Evolutionary conservation across 2,113 vertebrate species (phyloP).

Genomic region (Seriola dumerili): DNA sequence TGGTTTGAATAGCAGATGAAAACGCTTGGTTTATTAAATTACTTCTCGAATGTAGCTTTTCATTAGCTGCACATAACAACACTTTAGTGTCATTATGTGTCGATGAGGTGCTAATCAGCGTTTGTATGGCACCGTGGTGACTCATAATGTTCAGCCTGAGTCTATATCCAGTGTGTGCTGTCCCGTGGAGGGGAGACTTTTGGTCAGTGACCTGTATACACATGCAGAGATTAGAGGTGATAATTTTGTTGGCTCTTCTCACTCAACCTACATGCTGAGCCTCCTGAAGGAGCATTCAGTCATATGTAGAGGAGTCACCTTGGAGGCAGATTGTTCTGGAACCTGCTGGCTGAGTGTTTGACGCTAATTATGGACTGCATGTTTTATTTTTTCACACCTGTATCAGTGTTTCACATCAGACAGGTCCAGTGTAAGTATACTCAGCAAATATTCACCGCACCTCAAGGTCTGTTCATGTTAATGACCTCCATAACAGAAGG

Average conservation of each 20-base stretch:
- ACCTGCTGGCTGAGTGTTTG: not conserved
- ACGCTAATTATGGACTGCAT: not conserved
- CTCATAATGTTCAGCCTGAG: constrained; percentile 1
- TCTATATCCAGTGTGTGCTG: not conserved
- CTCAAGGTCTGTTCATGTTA: constrained; percentile 1
- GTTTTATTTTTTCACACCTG: not conserved
- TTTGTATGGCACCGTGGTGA: not conserved
- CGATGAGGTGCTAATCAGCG: not conserved
- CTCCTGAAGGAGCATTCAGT: not conserved
- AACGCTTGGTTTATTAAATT: constrained; percentile 5
- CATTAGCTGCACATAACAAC: constrained; percentile 2
- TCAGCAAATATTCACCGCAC: not conserved
- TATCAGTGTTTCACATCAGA: not conserved
- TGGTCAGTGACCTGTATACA: constrained; percentile 43
- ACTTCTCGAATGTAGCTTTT: not conserved
- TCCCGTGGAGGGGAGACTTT: constrained; percentile 7
- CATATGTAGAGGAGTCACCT: constrained; percentile 47
- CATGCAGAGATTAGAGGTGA: constrained; percentile 37
- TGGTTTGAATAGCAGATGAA: not conserved
- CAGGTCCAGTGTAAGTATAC: not conserved
- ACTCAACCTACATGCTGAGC: not conserved
- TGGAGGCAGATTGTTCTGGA: not conserved
- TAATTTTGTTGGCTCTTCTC: constrained; percentile 24
- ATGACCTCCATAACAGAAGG: not conserved
- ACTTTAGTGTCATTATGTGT: not conserved